Base-by-base conservation (phyloP, 2,113 vertebrate genomes). In the Pteropus alecto region DNA sequence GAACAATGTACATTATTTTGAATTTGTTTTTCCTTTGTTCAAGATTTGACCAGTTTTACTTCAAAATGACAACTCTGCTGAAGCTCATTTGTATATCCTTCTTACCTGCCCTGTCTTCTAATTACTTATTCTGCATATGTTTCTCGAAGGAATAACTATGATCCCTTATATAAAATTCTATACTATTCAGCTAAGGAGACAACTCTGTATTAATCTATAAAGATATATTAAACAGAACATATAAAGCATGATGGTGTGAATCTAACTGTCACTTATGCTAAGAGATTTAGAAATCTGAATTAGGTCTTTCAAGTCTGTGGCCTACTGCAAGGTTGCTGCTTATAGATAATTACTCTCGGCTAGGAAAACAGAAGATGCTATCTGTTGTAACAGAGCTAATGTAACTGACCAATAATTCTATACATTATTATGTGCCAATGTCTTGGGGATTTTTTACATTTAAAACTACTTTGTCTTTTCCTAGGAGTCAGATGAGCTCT, bases 231-330 rank as follows among this genome's bases (percentile, higher is more conserved):
- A 96, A 87, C 9, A 87, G 74, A 89, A 90, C 30, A 87, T 83
- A 90, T 63, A 93, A 96, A 96, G 89, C 63, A 79, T 76, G 78
- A 83, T 95, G 93, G 68, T 91, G 63, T 79, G 73, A 96, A 94
- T 91, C 74, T 96, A 96, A 98, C 84, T 92, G 65, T 63, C 74
- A 94, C 82, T 97, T 89, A 88, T 0, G 5, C 68, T 90, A 48
- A 43, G 74, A 90, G 46, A 96, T 84, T 98, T 91, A 79, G 92
- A 96, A 95, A 96, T 96, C 33, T 82, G 82, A 94, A 86, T 95
- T 96, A 96, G 87, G 35, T 93, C 63, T 96, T 98, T 97, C 56
- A 96, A 74, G 65, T 73, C 77, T 88, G 68, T 48, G 38, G 67
- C 87, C 76, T 94, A 46, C 22, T 51, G 12, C 24, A 90, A 48